phyloP scores from a whole-genome alignment of 1,140 invertebrate genomes.

The Neelides sp. region DNA sequence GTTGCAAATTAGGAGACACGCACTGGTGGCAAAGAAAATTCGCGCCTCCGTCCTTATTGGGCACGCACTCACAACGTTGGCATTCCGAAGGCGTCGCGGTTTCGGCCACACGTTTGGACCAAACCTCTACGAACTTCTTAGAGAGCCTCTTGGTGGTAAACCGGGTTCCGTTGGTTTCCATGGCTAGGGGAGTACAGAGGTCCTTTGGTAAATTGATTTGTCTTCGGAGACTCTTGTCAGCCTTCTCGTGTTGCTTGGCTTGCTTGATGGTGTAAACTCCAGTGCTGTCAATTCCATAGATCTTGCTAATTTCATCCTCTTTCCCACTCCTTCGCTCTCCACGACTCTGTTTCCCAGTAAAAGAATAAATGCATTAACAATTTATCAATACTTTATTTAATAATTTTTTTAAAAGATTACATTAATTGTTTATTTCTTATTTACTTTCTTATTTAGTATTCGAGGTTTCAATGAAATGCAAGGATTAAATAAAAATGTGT shows the following conservation, averaged over 20 bases:
- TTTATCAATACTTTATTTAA: too few relatives aligned
- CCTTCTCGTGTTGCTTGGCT: conserved; percentile 30
- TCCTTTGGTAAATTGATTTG: conserved; percentile 39
- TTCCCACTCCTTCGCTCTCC: too few relatives aligned
- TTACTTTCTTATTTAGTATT: too few relatives aligned
- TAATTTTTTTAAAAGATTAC: too few relatives aligned
- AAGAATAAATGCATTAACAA: too few relatives aligned
- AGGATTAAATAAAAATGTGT: not conserved
- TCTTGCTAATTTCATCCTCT: conserved; percentile 25
- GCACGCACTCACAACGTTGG: conserved; percentile 40
- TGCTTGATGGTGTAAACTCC: conserved; percentile 36
- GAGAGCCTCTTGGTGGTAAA: conserved; percentile 34
- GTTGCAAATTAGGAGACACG: conserved; percentile 20
- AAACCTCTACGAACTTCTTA: conserved; percentile 38
- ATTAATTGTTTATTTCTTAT: too few relatives aligned
- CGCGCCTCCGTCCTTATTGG: conserved; percentile 35
- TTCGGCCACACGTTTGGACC: conserved; percentile 35
- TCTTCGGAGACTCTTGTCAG: conserved; percentile 34
- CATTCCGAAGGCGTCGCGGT: conserved; percentile 35
- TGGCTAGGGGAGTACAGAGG: conserved; percentile 39
- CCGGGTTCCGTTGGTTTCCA: conserved; percentile 40
- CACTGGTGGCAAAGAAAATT: conserved; percentile 22
- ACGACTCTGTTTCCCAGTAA: too few relatives aligned
- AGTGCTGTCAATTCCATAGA: conserved; percentile 38
- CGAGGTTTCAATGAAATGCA: not conserved